Percentiles rank a stretch among this genome's conserved stretches.
Evolutionary conservation across 2,113 vertebrate genomes (phyloP).

Genomic region (Istiophorus platypterus): DNA sequence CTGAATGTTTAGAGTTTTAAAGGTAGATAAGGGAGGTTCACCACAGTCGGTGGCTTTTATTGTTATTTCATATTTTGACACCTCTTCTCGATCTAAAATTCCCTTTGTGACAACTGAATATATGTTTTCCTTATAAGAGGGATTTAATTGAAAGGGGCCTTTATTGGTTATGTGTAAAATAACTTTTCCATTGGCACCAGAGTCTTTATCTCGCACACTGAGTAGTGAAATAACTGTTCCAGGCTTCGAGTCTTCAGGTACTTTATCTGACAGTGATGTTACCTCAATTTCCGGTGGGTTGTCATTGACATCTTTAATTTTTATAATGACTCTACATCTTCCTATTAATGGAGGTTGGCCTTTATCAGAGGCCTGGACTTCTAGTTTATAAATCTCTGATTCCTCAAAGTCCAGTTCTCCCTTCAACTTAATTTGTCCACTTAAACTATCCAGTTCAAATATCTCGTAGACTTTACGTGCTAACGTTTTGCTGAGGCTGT

Average conservation of each 20-base stretch:
- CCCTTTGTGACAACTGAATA: slow-evolving; percentile 78
- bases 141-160: slow-evolving; percentile 77
- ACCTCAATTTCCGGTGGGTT: slow-evolving; percentile 60
- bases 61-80: slow-evolving; percentile 80
- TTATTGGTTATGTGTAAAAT: slow-evolving; percentile 24
- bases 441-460: slow-evolving; percentile 40
- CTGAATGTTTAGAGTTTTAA: slow-evolving; percentile 67
- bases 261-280: slow-evolving; percentile 35
- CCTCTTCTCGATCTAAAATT: slow-evolving; percentile 69
- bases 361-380: slow-evolving; percentile 60
- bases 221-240: slow-evolving; percentile 68
- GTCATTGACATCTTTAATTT: slow-evolving; percentile 52
- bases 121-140: slow-evolving; percentile 75
- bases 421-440: slow-evolving; percentile 32
- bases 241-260: slow-evolving; percentile 51
- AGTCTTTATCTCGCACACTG: slow-evolving; percentile 66
- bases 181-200: slow-evolving; percentile 72
- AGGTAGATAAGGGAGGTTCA: slow-evolving; percentile 56
- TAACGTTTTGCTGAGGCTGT: slow-evolving; percentile 37
- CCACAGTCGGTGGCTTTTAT: slow-evolving; percentile 76
- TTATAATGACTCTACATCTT: slow-evolving; percentile 43
- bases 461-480: slow-evolving; percentile 4
- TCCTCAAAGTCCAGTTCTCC: slow-evolving; percentile 50
- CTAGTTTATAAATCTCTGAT: slow-evolving; percentile 42
- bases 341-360: slow-evolving; percentile 51